phyloP scores from a whole-genome alignment of 1,140 invertebrate genomes.

The Bombus sylvicola region DNA sequence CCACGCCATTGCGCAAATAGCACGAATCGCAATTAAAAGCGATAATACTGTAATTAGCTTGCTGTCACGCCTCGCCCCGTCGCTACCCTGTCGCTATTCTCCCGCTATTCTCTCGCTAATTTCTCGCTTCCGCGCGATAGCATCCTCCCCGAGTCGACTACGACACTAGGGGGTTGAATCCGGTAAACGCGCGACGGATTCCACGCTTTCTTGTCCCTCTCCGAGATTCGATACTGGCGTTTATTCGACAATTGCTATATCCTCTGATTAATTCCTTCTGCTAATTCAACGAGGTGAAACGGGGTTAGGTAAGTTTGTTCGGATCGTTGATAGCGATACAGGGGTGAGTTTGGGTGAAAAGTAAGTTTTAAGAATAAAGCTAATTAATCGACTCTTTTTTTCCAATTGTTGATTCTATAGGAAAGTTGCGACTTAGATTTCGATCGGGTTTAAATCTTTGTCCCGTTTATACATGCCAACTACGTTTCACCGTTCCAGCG shows the following conservation, averaged over 20 bases:
- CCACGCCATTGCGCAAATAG: conserved; percentile 67
- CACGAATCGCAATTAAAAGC: conserved; percentile 75
- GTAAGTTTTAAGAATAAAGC: background rate
- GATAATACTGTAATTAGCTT: conserved; percentile 74
- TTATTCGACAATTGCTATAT: background rate
- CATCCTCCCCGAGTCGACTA: background rate
- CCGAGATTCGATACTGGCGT: background rate
- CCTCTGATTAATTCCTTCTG: background rate
- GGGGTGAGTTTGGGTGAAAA: background rate
- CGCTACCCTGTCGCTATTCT: background rate
- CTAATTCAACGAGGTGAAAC: background rate
- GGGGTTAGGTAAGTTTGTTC: too few relatives aligned
- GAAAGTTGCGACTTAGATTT: background rate
- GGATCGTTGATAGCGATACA: background rate
- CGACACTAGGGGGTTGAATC: conserved; percentile 7
- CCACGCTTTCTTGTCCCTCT: background rate
- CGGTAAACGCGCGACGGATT: background rate
- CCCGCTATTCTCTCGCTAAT: too few relatives aligned
- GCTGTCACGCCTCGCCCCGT: background rate
- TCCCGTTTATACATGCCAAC: too few relatives aligned
- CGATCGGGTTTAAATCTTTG: background rate
- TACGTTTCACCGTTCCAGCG: background rate
- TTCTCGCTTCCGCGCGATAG: background rate
- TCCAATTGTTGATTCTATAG: background rate
- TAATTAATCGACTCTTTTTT: background rate